Percentiles rank a stretch among this genome's conserved stretches.
These are phyloP conservation scores for Gorsachius magnificus DNA, from an alignment of 2,797 vertebrate genomes.

Conservation along the genomic window DNA sequence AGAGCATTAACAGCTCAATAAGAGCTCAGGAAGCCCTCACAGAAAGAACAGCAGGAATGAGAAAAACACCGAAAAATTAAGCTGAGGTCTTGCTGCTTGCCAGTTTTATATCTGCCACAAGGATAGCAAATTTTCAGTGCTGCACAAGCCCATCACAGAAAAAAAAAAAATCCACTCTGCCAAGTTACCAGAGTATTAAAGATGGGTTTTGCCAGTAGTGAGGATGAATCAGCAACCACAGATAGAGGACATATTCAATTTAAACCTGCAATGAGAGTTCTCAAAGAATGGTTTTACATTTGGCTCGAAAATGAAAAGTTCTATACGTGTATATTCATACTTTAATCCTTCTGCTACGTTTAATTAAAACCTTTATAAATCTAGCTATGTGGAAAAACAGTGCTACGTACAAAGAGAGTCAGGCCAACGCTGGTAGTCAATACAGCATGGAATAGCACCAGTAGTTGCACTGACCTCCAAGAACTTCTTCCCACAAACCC, in stretches of 20 bases:
- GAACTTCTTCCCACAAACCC: neutral
- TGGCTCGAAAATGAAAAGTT: neutral
- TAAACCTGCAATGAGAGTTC: constrained; percentile 3
- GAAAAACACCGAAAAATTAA: constrained; percentile 4
- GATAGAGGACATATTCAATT: neutral
- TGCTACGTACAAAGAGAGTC: neutral
- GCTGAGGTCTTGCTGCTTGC: neutral
- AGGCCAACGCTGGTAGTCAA: neutral
- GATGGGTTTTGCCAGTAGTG: neutral
- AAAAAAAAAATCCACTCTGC: neutral
- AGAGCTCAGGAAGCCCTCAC: neutral
- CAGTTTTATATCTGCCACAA: neutral
- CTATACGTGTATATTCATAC: neutral
- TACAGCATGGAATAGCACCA: neutral
- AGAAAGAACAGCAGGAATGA: neutral
- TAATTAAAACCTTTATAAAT: neutral
- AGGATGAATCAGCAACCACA: constrained; percentile 19
- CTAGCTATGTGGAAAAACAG: neutral
- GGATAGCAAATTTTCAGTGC: neutral
- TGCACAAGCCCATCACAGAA: neutral
- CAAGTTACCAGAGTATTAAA: constrained; percentile 20
- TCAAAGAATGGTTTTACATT: neutral
- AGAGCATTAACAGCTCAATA: neutral
- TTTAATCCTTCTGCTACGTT: neutral
- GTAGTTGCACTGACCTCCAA: neutral